phyloP scores from a whole-genome alignment of 1,140 invertebrate genomes.

The Leptinotarsa defecta region DNA sequence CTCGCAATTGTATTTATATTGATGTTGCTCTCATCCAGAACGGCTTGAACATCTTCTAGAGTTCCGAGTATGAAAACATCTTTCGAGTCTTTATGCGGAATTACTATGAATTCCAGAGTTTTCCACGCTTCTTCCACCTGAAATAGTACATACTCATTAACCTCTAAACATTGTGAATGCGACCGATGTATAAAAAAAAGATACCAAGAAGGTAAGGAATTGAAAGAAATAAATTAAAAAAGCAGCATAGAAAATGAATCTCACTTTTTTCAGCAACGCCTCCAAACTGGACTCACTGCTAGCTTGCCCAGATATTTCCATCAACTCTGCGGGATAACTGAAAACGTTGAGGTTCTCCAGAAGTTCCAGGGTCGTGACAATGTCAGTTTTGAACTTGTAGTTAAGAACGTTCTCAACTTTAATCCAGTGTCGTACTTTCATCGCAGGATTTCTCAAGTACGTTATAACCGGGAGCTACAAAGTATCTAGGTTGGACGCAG shows the following conservation, averaged over 20 bases:
- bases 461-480: conserved; percentile 72
- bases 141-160: conserved; percentile 53
- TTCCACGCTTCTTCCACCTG: conserved; percentile 83
- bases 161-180: conserved; percentile 36
- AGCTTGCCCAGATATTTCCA: conserved; percentile 82
- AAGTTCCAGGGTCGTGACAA: conserved; percentile 66
- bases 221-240: no score
- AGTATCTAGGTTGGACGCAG: not conserved
- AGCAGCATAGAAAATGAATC: not conserved
- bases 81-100: conserved; percentile 77
- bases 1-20: conserved; percentile 83
- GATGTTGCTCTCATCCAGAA: conserved; percentile 84
- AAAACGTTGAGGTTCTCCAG: conserved; percentile 76
- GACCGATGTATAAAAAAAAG: not conserved
- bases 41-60: conserved; percentile 80
- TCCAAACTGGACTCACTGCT: conserved; percentile 84
- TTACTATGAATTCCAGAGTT: conserved; percentile 73
- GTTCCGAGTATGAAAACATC: conserved; percentile 83
- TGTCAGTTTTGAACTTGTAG: conserved; percentile 72
- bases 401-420: conserved; percentile 76
- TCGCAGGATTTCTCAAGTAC: conserved; percentile 74
- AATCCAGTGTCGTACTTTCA: conserved; percentile 80
- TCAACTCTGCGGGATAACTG: conserved; percentile 70
- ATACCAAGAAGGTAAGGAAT: no score
- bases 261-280: conserved; percentile 74